These are phyloP conservation scores for Elgaria multicarinata DNA, from an alignment of 2,113 vertebrate species.

Conservation along the genomic window DNA sequence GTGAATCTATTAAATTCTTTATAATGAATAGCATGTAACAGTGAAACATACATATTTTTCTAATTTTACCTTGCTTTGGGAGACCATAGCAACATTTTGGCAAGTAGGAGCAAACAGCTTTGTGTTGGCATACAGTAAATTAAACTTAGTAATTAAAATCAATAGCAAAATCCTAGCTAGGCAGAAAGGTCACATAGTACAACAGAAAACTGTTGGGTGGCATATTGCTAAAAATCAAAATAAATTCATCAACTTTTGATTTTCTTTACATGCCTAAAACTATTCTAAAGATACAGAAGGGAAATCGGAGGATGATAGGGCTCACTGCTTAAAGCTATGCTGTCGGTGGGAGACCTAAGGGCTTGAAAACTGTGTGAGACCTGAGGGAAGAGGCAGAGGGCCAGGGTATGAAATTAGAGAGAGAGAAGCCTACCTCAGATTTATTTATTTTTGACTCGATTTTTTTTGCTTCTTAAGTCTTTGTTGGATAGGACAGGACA, in stretches of 20 bases:
- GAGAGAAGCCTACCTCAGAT: no score
- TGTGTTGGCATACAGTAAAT: slow-evolving; percentile 87
- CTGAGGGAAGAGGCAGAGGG: neutral
- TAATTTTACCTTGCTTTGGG: slow-evolving; percentile 79
- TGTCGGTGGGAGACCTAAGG: neutral
- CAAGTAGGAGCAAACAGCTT: slow-evolving; percentile 86
- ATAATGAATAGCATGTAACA: slow-evolving; percentile 74
- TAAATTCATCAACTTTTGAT: slow-evolving; percentile 88
- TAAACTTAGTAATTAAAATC: slow-evolving; percentile 96
- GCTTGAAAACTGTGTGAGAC: neutral
- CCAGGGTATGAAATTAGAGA: neutral
- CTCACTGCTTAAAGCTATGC: neutral
- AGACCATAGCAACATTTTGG: slow-evolving; percentile 83
- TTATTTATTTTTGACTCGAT: neutral
- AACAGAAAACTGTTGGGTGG: slow-evolving; percentile 81
- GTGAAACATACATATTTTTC: slow-evolving; percentile 74
- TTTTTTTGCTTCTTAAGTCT: neutral
- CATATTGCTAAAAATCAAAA: slow-evolving; percentile 82
- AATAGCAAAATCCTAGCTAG: slow-evolving; percentile 90
- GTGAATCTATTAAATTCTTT: slow-evolving; percentile 74
- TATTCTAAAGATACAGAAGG: slow-evolving; percentile 39
- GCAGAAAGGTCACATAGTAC: slow-evolving; percentile 90
- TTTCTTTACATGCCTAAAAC: slow-evolving; percentile 79
- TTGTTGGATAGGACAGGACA: neutral
- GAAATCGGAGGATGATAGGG: neutral